Evolutionary conservation across 92 coral and sea anemone species (phyloP), one percentile per base, ranked within the genome.

Genomic region (Scolanthus callimorphus): DNA sequence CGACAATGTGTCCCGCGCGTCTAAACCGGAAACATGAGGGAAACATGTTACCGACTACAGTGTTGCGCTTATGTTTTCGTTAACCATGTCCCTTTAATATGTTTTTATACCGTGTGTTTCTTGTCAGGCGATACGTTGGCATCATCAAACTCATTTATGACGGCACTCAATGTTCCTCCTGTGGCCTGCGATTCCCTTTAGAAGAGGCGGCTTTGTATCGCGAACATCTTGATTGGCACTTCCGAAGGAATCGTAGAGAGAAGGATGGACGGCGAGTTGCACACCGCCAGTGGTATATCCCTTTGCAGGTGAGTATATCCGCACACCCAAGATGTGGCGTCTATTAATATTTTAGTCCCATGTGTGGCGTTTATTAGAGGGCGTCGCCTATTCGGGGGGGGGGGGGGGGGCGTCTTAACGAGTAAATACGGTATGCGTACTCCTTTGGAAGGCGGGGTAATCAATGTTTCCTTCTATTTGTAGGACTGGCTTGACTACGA

Each of bases 171-270:
- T 92, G 98, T 61, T 92, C 98, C 0, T 88, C 98, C 0, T 92
- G 98, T 63, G 98, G 98, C 13, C 77, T 92, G 28, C 73, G 98
- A 48, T 92, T 92, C 63, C 85, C 88, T 31, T 96, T 84, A 27
- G 90, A 85, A 53, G 92, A 78, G 53, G 91, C 90, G 38, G 88
- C 80, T 37, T 70, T 69, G 30, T 92, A 92, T 46, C 66, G 94
- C 11, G 96, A 92, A 59, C 98, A 92, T 57, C 77, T 92, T 59
- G 98, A 92, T 55, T 92, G 98, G 98, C 98, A 92, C 61, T 92
- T 92, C 75, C 80, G 98, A 31, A 84, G 85, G 79, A 92, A 92
- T 57, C 72, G 96, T 20, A 62, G 96, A 65, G 96, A 89, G 62
- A 92, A 89, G 60, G 98, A 92, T 52, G 90, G 86, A 25, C 71